Percentiles rank a stretch among this genome's conserved stretches.
Evolutionary conservation across 2,888 invertebrate genomes (phyloP).

Genomic region (Macaria liturata): DNA sequence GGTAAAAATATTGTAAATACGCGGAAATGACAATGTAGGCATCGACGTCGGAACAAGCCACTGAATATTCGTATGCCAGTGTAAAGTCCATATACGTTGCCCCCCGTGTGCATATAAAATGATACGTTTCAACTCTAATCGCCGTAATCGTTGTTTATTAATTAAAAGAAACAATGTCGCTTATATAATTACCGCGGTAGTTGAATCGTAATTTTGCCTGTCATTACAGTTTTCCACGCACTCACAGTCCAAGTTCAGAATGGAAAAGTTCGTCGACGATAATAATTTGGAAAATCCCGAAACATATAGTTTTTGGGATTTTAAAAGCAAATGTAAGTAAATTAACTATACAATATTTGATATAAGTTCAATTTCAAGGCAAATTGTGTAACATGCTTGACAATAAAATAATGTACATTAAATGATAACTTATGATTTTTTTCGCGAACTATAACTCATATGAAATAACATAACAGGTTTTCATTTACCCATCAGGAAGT

Average conservation of each 20-base stretch:
- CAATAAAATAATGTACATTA: too few relatives aligned
- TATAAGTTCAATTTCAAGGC: too few relatives aligned
- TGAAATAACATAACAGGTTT: too few relatives aligned
- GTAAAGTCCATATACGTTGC: background rate
- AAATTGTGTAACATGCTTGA: too few relatives aligned
- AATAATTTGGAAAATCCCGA: constrained; percentile 7
- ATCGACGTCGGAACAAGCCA: too few relatives aligned
- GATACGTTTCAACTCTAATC: background rate
- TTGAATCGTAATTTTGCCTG: constrained; percentile 11
- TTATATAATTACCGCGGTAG: background rate
- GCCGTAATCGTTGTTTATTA: constrained; percentile 1
- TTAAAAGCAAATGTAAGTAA: constrained; percentile 38
- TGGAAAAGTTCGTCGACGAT: constrained; percentile 18
- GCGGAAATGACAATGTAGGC: too few relatives aligned
- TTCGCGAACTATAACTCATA: too few relatives aligned
- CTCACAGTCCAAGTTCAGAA: constrained; percentile 4
- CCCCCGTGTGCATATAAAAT: background rate
- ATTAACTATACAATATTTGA: background rate
- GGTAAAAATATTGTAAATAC: too few relatives aligned
- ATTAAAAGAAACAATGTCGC: constrained; percentile 1
- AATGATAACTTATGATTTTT: too few relatives aligned
- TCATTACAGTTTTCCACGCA: constrained; percentile 1
- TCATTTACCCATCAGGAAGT: too few relatives aligned
- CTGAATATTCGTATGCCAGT: background rate
- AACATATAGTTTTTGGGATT: constrained; percentile 33